Evolutionary conservation across 2,113 vertebrate species (phyloP).

Genomic region (human (Homo sapiens)): DNA sequence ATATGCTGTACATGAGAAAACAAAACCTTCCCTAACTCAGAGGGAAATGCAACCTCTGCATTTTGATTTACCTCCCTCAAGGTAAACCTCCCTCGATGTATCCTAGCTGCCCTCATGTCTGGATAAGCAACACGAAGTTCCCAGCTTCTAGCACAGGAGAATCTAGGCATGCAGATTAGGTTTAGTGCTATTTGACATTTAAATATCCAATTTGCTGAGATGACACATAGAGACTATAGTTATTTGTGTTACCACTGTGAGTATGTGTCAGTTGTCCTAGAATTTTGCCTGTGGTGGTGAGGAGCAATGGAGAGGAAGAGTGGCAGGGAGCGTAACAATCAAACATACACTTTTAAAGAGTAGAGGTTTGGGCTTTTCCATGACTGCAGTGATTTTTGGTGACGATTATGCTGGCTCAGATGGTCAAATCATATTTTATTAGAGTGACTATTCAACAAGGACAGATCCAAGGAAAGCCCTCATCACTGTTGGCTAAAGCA

Average conservation of each 20-base stretch:
- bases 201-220: not conserved
- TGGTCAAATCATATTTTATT: slow-evolving; percentile 70
- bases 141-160: not conserved
- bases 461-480: slow-evolving; percentile 62
- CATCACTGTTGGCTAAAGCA: slow-evolving; percentile 55
- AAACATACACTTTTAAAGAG: slow-evolving; percentile 55
- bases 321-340: slow-evolving; percentile 40
- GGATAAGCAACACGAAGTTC: fast-evolving
- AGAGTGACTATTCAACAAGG: slow-evolving; percentile 70
- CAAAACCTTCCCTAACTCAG: not conserved
- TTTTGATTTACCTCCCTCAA: not conserved
- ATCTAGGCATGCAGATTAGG: not conserved
- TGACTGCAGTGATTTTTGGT: slow-evolving; percentile 63
- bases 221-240: too few species aligned
- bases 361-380: slow-evolving; percentile 51
- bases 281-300: slow-evolving; percentile 14
- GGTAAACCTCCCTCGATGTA: too few species aligned
- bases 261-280: slow-evolving; percentile 11
- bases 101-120: not conserved
- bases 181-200: not conserved
- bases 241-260: not conserved
- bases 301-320: not conserved
- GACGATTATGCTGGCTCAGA: slow-evolving; percentile 65
- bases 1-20: not conserved
- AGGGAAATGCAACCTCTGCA: not conserved